A percentile compares a stretch with the other conserved stretches of the same genome.
These are phyloP conservation scores for Drosophila incognita DNA, from an alignment of 2,888 invertebrate species.

Conservation along the genomic window DNA sequence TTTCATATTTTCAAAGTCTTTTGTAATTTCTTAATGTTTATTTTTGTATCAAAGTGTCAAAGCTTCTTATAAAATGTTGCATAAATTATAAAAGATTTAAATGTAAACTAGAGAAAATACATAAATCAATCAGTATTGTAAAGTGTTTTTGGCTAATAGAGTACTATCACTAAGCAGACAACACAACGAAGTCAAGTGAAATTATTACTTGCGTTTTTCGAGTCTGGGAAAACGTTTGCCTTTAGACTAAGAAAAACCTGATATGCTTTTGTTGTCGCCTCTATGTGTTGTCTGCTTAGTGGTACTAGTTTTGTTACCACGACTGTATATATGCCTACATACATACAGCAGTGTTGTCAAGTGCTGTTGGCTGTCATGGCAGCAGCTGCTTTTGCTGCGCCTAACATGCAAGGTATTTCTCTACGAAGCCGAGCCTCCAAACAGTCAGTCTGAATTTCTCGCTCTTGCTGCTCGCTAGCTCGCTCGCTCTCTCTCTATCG, in stretches of 20 bases:
- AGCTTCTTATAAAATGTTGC: too few species aligned
- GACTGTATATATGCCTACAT: neutral
- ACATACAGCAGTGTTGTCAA: neutral
- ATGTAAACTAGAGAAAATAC: neutral
- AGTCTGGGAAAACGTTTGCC: too few species aligned
- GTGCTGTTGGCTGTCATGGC: constrained; percentile 9
- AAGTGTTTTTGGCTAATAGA: neutral
- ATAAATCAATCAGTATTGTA: neutral
- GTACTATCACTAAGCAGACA: neutral
- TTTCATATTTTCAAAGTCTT: too few species aligned
- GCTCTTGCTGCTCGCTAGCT: constrained; percentile 27
- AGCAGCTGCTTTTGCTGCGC: constrained; percentile 20
- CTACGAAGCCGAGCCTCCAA: constrained; percentile 56
- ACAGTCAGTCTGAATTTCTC: constrained; percentile 24
- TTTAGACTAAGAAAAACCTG: neutral
- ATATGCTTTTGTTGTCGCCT: too few species aligned
- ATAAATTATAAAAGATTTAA: neutral
- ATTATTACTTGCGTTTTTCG: too few species aligned
- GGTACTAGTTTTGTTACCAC: neutral
- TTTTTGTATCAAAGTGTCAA: too few species aligned
- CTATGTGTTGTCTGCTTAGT: neutral
- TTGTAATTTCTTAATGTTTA: neutral
- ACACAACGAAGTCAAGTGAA: too few species aligned
- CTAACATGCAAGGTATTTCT: constrained; percentile 2
- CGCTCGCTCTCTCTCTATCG: neutral